Evolutionary conservation across 2,113 vertebrate species (phyloP), one percentile per base, ranked within the genome.

Genomic region (Ictidomys tridecemlineatus): DNA sequence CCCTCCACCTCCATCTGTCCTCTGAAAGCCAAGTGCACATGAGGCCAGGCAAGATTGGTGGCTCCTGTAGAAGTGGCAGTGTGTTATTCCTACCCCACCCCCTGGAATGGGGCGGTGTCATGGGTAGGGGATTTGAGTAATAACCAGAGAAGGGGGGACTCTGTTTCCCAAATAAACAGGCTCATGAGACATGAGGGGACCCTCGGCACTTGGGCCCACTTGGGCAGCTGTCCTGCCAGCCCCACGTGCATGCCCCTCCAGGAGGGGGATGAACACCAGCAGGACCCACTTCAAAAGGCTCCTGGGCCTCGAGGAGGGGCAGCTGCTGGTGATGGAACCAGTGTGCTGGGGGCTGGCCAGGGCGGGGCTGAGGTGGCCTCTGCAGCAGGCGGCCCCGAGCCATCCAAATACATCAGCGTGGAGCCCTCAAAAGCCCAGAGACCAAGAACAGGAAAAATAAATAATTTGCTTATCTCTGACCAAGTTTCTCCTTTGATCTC

Each of bases 371-470:
- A 98, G 97, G 98, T 97, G 82, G 97, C 97, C 98, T 94, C 97
- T 67, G 79, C 79, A 98, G 98, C 98, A 98, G 98, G 98, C 98
- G 97, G 98, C 51, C 98, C 98, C 97, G 93, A 98, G 98, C 98
- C 98, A 39, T 92, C 97, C 98, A 97, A 97, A 97, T 98, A 97
- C 98, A 98, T 97, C 98, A 98, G 97, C 39, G 94, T 96, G 98
- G 98, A 98, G 98, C 97, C 45, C 45, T 98, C 98, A 98, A 98
- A 98, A 96, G 79, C 97, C 97, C 91, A 18, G 97, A 95, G 95
- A 56, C 97, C 74, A 72, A 85, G 98, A 98, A 98, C 98, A 98
- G 98, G 98, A 98, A 99, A 99, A 99, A 99, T 98, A 99, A 99
- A 99, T 98, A 99, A 99, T 98, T 98, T 98, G 90, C 98, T 99